A percentile compares a stretch with the other conserved stretches of the same genome.
These are phyloP conservation scores for Leuciscus idus DNA, from an alignment of 2,113 vertebrate species.

Conservation along the genomic window DNA sequence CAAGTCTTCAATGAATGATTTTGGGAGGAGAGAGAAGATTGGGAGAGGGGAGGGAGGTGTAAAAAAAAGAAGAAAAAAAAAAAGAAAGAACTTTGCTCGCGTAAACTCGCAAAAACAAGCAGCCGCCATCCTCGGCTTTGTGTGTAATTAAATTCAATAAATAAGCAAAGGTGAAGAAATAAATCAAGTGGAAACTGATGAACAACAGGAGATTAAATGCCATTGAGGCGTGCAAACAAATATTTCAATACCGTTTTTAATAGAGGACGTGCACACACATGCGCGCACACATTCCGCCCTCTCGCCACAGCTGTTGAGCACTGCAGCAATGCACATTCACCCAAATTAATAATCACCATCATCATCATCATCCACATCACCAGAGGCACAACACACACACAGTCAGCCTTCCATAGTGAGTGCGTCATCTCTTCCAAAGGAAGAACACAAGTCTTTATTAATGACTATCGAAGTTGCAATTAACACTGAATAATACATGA, in stretches of 20 bases:
- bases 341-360: slow-evolving; percentile 49
- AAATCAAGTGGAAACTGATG: slow-evolving; percentile 83
- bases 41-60: background rate
- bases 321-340: slow-evolving; percentile 34
- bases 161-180: slow-evolving; percentile 82
- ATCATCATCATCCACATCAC: slow-evolving; percentile 38
- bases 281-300: slow-evolving; percentile 13
- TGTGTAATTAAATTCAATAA: slow-evolving; percentile 85
- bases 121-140: slow-evolving; percentile 65
- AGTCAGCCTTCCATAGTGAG: slow-evolving; percentile 52
- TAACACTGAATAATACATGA: slow-evolving; percentile 83
- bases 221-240: slow-evolving; percentile 81
- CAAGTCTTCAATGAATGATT: slow-evolving; percentile 51
- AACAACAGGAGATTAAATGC: slow-evolving; percentile 84
- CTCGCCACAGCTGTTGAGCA: slow-evolving; percentile 36
- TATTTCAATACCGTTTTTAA: slow-evolving; percentile 79
- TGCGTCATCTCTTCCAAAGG: slow-evolving; percentile 65
- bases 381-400: slow-evolving; percentile 45
- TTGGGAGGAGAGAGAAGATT: background rate
- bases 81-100: slow-evolving; percentile 14
- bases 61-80: slow-evolving; percentile 28
- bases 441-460: slow-evolving; percentile 74
- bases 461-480: slow-evolving; percentile 78
- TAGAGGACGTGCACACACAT: slow-evolving; percentile 58
- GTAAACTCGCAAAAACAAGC: slow-evolving; percentile 50